These are phyloP conservation scores for Pediacus dermestoides DNA, from an alignment of 2,888 invertebrate species.

Conservation along the genomic window DNA sequence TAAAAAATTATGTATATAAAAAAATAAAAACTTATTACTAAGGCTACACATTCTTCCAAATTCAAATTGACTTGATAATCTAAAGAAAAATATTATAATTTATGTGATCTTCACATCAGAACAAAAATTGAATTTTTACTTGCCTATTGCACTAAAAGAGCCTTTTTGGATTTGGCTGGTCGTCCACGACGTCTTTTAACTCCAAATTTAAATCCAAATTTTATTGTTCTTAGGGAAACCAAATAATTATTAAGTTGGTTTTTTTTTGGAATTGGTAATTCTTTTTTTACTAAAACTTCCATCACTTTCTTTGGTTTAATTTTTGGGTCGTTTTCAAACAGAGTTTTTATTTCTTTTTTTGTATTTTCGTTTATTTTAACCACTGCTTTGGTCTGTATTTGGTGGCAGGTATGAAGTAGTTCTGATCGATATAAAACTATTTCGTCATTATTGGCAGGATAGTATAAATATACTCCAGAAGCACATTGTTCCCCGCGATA, in stretches of 20 bases:
- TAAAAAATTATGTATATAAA: no score
- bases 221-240: constrained; percentile 16
- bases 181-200: constrained; percentile 9
- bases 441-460: no score
- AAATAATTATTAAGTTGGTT: constrained; percentile 18
- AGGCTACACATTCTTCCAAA: no score
- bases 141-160: no score
- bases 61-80: no score
- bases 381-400: constrained; percentile 11
- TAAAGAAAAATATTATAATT: no score
- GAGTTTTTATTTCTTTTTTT: constrained; percentile 16
- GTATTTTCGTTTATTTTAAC: constrained; percentile 11
- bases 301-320: constrained; percentile 19
- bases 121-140: no score
- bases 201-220: constrained; percentile 17
- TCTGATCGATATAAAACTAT: constrained; percentile 18
- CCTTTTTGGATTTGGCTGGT: constrained; percentile 8
- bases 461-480: constrained; percentile 16
- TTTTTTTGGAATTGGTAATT: constrained; percentile 14
- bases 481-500: constrained; percentile 16
- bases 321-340: constrained; percentile 17
- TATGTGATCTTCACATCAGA: no score
- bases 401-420: constrained; percentile 15
- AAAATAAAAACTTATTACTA: no score
- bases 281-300: constrained; percentile 16